These are phyloP conservation scores for Philereme vetulata DNA, from an alignment of 2,888 invertebrate species.

Conservation along the genomic window DNA sequence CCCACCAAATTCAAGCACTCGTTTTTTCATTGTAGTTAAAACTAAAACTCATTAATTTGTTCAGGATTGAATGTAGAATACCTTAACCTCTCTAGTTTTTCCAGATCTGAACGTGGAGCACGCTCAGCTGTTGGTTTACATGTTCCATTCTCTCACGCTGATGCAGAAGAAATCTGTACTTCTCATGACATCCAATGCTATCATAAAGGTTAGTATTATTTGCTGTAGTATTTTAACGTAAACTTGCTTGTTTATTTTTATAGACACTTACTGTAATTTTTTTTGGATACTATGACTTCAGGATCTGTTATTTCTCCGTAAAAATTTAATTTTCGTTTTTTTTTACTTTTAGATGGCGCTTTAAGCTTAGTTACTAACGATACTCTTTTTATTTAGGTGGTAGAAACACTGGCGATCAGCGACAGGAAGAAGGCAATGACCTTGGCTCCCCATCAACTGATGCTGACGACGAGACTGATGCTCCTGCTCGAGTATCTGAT, in stretches of 20 bases:
- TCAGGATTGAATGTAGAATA: not conserved
- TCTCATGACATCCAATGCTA: conserved; percentile 90
- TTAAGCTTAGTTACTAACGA: not conserved
- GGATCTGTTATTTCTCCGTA: not conserved
- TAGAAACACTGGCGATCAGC: conserved; percentile 70
- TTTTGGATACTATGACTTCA: too few relatives aligned
- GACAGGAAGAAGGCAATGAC: conserved; percentile 68
- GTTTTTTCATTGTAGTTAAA: too few relatives aligned
- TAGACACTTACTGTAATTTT: too few relatives aligned
- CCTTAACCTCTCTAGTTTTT: conserved; percentile 41
- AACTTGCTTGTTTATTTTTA: too few relatives aligned
- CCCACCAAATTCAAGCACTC: too few relatives aligned
- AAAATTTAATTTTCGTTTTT: not conserved
- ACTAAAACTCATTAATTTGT: too few relatives aligned
- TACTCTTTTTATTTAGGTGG: conserved; percentile 55
- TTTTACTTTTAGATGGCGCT: too few relatives aligned
- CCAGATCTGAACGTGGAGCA: conserved; percentile 97
- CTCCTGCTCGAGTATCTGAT: conserved; percentile 96
- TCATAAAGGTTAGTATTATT: conserved; percentile 69
- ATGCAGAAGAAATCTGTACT: conserved; percentile 98
- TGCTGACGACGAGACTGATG: conserved; percentile 92
- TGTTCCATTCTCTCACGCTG: conserved; percentile 96
- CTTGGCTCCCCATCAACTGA: conserved; percentile 86
- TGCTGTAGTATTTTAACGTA: too few relatives aligned
- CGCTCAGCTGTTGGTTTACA: conserved; percentile 94